A percentile compares a stretch with the other conserved stretches of the same genome.
Evolutionary conservation across 2,113 vertebrate genomes (phyloP).

Genomic region (Tiliqua scincoides): DNA sequence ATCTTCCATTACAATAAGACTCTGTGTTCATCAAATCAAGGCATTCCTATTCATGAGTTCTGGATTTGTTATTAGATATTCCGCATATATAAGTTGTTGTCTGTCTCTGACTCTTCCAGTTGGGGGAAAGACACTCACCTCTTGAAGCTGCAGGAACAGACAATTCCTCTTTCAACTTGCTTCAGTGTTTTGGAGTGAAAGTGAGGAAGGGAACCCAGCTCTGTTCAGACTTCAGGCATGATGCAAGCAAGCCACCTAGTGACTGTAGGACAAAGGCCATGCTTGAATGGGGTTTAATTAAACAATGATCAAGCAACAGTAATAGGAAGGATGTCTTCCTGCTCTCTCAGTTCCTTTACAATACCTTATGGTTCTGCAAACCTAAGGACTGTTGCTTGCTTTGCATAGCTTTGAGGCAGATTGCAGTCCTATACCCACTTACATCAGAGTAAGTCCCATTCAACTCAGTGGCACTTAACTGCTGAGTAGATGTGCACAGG

Average conservation of each 20-base stretch:
- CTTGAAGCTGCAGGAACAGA: no score
- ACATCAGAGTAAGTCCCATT: no score
- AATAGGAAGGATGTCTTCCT: fast-evolving
- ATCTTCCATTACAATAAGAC: no score
- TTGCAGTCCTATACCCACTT: neutral
- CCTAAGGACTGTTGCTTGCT: neutral
- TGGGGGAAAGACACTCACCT: no score
- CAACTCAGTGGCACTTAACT: no score
- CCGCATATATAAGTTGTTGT: no score
- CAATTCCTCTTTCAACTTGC: neutral
- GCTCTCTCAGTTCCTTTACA: neutral
- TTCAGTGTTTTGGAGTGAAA: neutral
- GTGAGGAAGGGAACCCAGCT: fast-evolving
- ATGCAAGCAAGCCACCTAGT: neutral
- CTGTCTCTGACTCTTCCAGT: no score
- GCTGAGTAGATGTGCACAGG: no score
- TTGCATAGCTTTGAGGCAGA: neutral
- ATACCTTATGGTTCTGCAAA: neutral
- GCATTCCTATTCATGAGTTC: no score
- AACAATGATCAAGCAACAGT: neutral
- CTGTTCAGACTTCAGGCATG: fast-evolving
- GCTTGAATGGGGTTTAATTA: neutral
- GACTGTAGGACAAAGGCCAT: neutral
- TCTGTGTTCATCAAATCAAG: no score
- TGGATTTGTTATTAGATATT: no score